Percentiles rank a stretch among this genome's conserved stretches.
These are phyloP conservation scores for Momotus momota DNA, from an alignment of 2,797 vertebrate species.

Conservation along the genomic window DNA sequence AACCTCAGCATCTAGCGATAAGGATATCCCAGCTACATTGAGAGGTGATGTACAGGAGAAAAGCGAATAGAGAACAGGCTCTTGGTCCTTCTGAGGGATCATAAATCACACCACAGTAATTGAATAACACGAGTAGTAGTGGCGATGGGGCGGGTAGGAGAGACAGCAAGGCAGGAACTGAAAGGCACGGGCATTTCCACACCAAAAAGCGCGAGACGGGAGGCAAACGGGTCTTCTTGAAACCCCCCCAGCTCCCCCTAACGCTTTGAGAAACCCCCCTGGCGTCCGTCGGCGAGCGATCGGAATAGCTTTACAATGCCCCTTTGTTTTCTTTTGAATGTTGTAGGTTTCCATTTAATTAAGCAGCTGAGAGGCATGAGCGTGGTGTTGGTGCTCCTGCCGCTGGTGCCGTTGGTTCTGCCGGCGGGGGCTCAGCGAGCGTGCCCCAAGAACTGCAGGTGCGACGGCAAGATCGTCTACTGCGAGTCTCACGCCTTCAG, in stretches of 20 bases:
- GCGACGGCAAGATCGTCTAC: conserved; percentile 98
- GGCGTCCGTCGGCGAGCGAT: not conserved
- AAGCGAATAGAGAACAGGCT: not conserved
- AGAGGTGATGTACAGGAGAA: not conserved
- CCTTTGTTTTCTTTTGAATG: conserved; percentile 66
- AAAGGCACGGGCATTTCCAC: not conserved
- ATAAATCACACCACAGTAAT: not conserved
- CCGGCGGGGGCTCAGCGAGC: conserved; percentile 88
- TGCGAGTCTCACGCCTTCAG: conserved; percentile 96
- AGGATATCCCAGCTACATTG: not conserved
- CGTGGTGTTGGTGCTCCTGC: conserved; percentile 74
- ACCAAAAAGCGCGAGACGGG: not conserved
- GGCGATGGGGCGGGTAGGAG: not conserved
- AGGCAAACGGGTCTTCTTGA: not conserved
- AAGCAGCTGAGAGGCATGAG: conserved; percentile 81
- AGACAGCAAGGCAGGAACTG: not conserved
- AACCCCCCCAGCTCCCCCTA: not conserved
- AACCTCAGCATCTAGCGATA: not conserved
- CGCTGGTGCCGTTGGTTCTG: conserved; percentile 81
- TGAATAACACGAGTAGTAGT: not conserved
- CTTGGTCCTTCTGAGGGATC: not conserved
- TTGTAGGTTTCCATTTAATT: conserved; percentile 80
- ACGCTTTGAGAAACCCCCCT: not conserved
- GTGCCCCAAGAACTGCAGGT: conserved; percentile 94
- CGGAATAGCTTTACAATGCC: conserved; percentile 35